A percentile compares a stretch with the other conserved stretches of the same genome.
Conservation (phyloP, 1,140 invertebrate species). For the Pseudobourletiella spinata region DNA sequence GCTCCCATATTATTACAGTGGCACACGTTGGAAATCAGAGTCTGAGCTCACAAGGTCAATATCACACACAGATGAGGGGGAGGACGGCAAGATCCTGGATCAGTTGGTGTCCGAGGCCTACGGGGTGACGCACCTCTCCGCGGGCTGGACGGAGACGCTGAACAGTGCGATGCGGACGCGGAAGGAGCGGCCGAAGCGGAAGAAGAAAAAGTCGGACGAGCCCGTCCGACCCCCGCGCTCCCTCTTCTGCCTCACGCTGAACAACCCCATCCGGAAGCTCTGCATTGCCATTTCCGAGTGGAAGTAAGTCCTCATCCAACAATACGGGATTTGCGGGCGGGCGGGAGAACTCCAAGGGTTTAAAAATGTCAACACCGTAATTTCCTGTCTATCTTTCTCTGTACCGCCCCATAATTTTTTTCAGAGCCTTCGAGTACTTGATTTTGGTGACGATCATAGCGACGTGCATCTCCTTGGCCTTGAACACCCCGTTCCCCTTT, state of each 20-base stretch:
- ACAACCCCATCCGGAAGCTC: slow-evolving; percentile 88
- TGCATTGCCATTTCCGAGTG: slow-evolving; percentile 96
- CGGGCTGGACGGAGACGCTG: background rate
- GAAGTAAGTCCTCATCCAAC: no score
- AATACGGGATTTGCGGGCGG: no score
- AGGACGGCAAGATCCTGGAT: background rate
- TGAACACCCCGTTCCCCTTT: slow-evolving; percentile 85
- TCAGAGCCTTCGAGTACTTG: slow-evolving; percentile 95
- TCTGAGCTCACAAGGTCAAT: background rate
- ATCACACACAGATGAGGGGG: background rate
- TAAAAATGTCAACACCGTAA: no score
- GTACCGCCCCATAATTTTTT: no score
- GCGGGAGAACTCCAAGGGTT: no score
- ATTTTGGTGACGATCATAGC: slow-evolving; percentile 98
- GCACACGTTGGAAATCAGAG: background rate
- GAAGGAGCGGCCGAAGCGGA: background rate
- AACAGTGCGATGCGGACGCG: background rate
- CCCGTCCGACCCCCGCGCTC: slow-evolving; percentile 73
- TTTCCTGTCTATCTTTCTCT: no score
- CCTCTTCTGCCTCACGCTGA: slow-evolving; percentile 81
- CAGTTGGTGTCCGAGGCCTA: background rate
- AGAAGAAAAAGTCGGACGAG: background rate
- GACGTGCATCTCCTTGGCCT: slow-evolving; percentile 80
- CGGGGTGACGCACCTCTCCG: background rate
- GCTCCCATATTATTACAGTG: background rate